phyloP scores from a whole-genome alignment of 2,113 vertebrate species.

The Saccopteryx bilineata region DNA sequence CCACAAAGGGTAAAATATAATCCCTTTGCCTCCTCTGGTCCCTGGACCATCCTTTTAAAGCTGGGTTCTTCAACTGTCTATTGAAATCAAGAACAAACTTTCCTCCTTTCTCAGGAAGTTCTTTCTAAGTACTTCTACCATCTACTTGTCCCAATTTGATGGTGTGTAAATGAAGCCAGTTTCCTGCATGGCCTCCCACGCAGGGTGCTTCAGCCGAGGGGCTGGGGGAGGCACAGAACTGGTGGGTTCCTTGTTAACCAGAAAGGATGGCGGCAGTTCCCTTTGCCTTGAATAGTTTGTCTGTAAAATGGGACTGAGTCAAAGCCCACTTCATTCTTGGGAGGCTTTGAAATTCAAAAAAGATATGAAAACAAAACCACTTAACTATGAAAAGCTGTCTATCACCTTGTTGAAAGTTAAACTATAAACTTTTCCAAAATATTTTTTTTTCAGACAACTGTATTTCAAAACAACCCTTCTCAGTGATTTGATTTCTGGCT shows the following conservation, averaged over 20 bases:
- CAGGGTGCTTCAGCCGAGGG: neutral
- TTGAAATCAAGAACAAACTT: neutral
- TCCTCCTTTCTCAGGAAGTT: conserved; percentile 29
- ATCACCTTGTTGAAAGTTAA: conserved; percentile 7
- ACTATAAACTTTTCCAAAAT: conserved; percentile 35
- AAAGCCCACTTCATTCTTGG: conserved; percentile 12
- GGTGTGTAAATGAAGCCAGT: neutral
- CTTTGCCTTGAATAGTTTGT: conserved; percentile 28
- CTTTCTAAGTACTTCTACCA: neutral
- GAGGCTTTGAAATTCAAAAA: neutral
- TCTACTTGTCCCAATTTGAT: neutral
- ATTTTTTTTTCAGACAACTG: conserved; percentile 30
- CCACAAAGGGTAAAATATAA: neutral
- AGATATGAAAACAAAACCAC: conserved; percentile 44
- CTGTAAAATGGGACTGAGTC: conserved; percentile 61
- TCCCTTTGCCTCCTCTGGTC: neutral
- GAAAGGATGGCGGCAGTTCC: neutral
- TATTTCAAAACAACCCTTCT: conserved; percentile 32
- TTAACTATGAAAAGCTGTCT: conserved; percentile 21
- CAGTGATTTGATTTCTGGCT: neutral
- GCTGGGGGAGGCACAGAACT: neutral
- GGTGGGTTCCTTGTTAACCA: neutral
- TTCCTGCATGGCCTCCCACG: neutral
- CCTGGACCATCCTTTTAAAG: conserved; percentile 4
- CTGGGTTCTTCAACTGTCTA: neutral